phyloP scores from a whole-genome alignment of 1,140 invertebrate species.

The Drosophila cardini region DNA sequence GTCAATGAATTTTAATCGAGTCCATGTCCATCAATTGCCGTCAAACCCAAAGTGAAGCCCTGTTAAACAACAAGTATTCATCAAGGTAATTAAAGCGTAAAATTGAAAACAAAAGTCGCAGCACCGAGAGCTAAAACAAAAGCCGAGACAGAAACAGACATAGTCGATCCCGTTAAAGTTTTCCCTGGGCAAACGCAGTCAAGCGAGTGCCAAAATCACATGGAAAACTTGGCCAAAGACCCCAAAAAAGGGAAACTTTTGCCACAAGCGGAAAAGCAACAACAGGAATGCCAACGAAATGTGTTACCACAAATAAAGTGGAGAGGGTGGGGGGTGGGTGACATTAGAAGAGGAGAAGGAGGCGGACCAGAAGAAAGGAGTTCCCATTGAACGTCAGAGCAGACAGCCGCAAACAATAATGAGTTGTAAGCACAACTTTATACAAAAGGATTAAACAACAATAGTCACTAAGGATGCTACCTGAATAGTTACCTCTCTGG shows the following conservation, averaged over 20 bases:
- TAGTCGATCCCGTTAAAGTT: constrained; percentile 43
- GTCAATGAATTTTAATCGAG: constrained; percentile 67
- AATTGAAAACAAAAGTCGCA: constrained; percentile 73
- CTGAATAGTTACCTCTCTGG: constrained; percentile 27
- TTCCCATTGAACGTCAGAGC: constrained; percentile 10
- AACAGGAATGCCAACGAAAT: constrained; percentile 44
- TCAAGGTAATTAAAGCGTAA: constrained; percentile 78
- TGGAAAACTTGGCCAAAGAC: constrained; percentile 52
- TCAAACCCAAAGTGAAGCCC: background rate
- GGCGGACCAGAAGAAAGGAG: background rate
- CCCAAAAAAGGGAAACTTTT: constrained; percentile 57
- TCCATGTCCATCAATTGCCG: constrained; percentile 10
- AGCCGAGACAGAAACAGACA: constrained; percentile 10
- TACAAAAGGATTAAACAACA: constrained; percentile 79
- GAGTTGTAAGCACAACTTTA: constrained; percentile 78
- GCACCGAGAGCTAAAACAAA: background rate
- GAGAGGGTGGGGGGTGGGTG: background rate
- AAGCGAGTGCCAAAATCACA: constrained; percentile 56
- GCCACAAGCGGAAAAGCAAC: constrained; percentile 33
- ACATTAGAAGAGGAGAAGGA: background rate
- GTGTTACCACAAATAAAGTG: constrained; percentile 45
- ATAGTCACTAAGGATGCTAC: constrained; percentile 52
- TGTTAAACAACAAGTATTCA: constrained; percentile 48
- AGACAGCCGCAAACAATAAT: constrained; percentile 64
- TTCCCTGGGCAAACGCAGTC: constrained; percentile 35